Conservation (phyloP, 2,888 invertebrate genomes). For the Latrodectus elegans region DNA sequence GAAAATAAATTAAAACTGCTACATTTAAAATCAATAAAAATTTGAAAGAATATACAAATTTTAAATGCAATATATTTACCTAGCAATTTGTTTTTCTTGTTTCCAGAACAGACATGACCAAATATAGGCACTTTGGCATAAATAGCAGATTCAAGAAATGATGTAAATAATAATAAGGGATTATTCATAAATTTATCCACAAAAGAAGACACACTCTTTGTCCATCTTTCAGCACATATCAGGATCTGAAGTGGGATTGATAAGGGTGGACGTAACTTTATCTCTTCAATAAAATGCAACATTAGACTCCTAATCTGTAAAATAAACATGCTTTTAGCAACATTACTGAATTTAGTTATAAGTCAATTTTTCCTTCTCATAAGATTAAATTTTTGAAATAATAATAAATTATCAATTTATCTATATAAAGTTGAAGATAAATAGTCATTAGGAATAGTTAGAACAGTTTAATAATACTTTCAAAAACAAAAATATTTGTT, state of each 20-base stretch:
- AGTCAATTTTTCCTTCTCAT: no score
- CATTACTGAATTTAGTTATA: no score
- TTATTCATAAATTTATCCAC: conserved; percentile 78
- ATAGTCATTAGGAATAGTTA: no score
- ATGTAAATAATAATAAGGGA: conserved; percentile 82
- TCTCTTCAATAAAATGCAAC: not conserved
- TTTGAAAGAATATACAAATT: no score
- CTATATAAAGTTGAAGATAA: no score
- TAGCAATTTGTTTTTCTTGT: conserved; percentile 19
- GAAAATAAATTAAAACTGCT: no score
- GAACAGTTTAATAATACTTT: no score
- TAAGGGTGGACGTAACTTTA: not conserved
- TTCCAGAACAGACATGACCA: conserved; percentile 55
- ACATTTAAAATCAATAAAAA: not conserved
- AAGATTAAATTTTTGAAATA: no score
- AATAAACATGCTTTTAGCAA: not conserved
- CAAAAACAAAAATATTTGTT: no score
- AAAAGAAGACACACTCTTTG: conserved; percentile 78
- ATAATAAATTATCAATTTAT: no score
- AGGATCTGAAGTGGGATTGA: conserved; percentile 72
- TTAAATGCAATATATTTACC: conserved; percentile 22
- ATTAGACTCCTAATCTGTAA: conserved; percentile 39
- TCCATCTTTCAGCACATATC: conserved; percentile 80
- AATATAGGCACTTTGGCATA: conserved; percentile 77
- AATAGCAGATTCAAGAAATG: conserved; percentile 84